Evolutionary conservation across 2,797 vertebrate species (phyloP).

Genomic region (Eutrigla gurnardus): DNA sequence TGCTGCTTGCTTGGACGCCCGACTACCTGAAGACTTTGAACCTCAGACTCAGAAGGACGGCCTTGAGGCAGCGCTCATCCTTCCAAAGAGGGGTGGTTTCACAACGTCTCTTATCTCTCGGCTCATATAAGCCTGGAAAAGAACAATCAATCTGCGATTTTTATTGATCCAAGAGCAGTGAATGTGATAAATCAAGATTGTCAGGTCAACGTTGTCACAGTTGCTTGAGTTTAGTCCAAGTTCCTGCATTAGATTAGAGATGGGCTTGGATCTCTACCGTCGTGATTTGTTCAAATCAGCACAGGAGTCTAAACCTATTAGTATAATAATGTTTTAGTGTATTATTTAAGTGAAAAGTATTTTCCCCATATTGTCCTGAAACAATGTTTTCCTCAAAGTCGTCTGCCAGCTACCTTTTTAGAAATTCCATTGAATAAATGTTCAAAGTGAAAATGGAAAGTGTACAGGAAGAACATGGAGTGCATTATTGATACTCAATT

Average conservation of each 20-base stretch:
- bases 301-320: background rate
- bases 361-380: too few relatives aligned
- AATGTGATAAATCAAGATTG: conserved; percentile 27
- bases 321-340: background rate
- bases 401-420: too few relatives aligned
- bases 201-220: background rate
- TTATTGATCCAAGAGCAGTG: conserved; percentile 5
- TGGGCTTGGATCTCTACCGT: background rate
- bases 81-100: conserved; percentile 20
- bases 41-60: background rate
- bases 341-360: too few relatives aligned
- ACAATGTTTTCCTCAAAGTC: too few relatives aligned
- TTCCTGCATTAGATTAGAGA: background rate
- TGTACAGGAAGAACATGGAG: too few relatives aligned
- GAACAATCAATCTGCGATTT: conserved; percentile 27
- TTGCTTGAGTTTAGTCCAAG: conserved; percentile 1
- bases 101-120: conserved; percentile 45
- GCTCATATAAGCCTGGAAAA: conserved; percentile 24
- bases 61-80: conserved; percentile 13
- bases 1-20: background rate
- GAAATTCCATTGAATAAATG: too few relatives aligned
- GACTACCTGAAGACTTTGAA: conserved; percentile 34
- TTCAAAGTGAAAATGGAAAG: too few relatives aligned
- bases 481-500: too few relatives aligned
- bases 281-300: background rate